These are phyloP conservation scores for Chionoecetes opilio DNA, from an alignment of 1,140 invertebrate genomes.

Conservation along the genomic window DNA sequence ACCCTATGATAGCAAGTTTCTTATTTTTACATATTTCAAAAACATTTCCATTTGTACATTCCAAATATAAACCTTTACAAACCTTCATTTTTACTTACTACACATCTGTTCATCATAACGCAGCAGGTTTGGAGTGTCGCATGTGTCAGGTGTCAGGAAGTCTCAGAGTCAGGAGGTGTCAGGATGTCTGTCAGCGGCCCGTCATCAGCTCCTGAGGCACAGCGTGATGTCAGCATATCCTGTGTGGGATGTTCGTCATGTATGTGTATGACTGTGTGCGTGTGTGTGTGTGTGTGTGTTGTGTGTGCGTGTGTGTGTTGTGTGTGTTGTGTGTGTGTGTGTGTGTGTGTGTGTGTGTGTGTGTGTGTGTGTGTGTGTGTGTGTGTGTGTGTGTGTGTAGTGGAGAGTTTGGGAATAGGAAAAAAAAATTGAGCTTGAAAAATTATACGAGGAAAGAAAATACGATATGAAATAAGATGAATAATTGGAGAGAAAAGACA, in stretches of 20 bases:
- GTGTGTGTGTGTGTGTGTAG: not conserved
- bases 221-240: not conserved
- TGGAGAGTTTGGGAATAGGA: not conserved
- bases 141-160: not conserved
- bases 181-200: not conserved
- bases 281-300: not conserved
- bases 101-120: not conserved
- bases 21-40: too few species aligned
- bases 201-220: not conserved
- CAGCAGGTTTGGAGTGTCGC: not conserved
- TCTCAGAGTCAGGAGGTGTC: not conserved
- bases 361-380: not conserved
- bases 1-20: too few species aligned
- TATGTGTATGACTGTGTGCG: not conserved
- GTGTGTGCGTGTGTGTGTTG: slow-evolving; percentile 25
- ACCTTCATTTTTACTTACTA: too few species aligned
- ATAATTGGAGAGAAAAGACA: not conserved
- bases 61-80: too few species aligned
- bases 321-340: not conserved
- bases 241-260: not conserved
- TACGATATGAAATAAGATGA: not conserved
- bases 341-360: not conserved
- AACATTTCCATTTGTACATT: too few species aligned
- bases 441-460: not conserved
- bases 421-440: not conserved